Base-by-base conservation (phyloP, 1,140 invertebrate species). In the Drosophila novamexicana region DNA sequence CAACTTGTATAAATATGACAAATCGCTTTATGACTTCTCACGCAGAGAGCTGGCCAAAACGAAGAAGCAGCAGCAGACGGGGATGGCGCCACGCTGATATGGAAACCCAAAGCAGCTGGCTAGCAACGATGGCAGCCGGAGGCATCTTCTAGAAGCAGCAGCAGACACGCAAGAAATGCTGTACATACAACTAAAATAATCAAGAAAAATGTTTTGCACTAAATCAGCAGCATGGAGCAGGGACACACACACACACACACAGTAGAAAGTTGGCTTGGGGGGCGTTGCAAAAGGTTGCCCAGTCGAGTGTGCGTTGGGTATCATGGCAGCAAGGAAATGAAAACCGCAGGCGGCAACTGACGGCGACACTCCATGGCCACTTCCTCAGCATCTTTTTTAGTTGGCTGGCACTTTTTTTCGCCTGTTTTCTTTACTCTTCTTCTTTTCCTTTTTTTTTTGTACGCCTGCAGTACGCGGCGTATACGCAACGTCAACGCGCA, bases 1-100 rank as follows among this genome's bases (percentile, higher is more conserved):
- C 84, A 88, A 88, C 84, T 84, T 89, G 84, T 88, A 88, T 88
- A 88, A 88, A 88, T 88, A 88, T 88, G 84, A 88, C 84, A 88
- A 88, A 88, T 88, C 84, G 84, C 85, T 88, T 88, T 88, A 88
- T 89, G 83, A 89, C 83, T 88, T 89, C 80, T 88, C 80, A 88
- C 84, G 75, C 84, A 80, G 83, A 66, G 75, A 52, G 14, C 8
- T 16, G 14, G 36, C 9, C 18, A 45, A 10, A 10, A 56, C 6
- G 34, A 4, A 10, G 50, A 29, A n/a, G 36, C 16, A 59, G 44
- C 37, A 49, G 53, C 5, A 18, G 29, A 16, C 37, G 37, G 49
- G 75, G 47, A 47, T 81, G 65, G 75, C 75, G 65, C 58, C 80
- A 79, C 49, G 59, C 67, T 76, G 81, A 83, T 83, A 84, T 58